These are phyloP conservation scores for Syngnathus rostellatus DNA, from an alignment of 2,797 vertebrate genomes.

Conservation along the genomic window DNA sequence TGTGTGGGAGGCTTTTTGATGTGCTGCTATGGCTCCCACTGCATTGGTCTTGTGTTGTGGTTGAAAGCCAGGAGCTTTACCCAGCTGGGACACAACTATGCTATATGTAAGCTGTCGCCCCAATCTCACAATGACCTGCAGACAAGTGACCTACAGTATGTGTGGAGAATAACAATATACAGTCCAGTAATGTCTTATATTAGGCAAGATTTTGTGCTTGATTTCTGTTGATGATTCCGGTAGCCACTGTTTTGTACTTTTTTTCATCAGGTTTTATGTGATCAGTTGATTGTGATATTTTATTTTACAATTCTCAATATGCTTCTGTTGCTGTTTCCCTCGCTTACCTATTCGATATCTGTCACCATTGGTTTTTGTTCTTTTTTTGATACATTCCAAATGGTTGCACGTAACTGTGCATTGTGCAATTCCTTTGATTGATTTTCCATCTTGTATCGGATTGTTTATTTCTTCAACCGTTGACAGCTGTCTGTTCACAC, in stretches of 20 bases:
- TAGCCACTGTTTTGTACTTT: not conserved
- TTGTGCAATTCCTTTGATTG: not conserved
- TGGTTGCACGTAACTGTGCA: too few relatives aligned
- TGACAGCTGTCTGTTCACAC: too few relatives aligned
- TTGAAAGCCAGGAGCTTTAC: conserved; percentile 54
- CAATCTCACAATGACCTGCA: conserved; percentile 19
- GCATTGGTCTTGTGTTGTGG: conserved; percentile 43
- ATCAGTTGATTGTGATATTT: not conserved
- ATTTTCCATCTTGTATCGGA: not conserved
- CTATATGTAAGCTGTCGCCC: conserved; percentile 42
- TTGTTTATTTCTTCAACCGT: not conserved
- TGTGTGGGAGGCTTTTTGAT: conserved; percentile 63
- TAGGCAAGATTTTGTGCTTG: not conserved
- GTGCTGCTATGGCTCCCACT: conserved; percentile 40
- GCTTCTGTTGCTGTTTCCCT: not conserved
- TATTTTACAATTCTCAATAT: not conserved
- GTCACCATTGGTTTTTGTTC: not conserved
- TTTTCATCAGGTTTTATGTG: not conserved
- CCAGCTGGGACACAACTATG: conserved; percentile 57
- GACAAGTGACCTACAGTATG: conserved; percentile 9
- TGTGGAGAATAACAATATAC: conserved; percentile 3
- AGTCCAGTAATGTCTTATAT: not conserved
- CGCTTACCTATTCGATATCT: not conserved
- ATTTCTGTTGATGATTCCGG: not conserved
- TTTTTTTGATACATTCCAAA: too few relatives aligned